Evolutionary conservation across 1,140 invertebrate species (phyloP), one percentile per base, ranked within the genome.

Genomic region (Drosophila pseudoobscura): DNA sequence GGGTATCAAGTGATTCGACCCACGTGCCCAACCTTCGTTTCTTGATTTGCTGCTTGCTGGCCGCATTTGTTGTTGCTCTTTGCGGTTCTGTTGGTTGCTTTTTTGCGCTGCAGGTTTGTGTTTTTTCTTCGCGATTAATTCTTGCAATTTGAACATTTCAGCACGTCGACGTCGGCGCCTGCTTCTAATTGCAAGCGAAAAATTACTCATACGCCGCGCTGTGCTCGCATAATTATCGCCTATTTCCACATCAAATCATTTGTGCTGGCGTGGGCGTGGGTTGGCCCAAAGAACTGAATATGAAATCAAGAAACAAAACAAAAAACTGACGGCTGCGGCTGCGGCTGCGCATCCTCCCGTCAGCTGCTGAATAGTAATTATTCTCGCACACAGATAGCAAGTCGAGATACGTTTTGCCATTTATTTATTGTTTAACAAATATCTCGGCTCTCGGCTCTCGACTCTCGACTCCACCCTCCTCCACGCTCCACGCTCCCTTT

Each of bases 151-250:
- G 64, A 77, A 73, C 80, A 82, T 74, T 85, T 87, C 82, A 87
- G 75, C 80, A 83, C 80, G 77, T 78, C 64, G 65, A 69, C 39
- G 71, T 78, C 76, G 74, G 82, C 80, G 83, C 78, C 84, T 74
- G 56, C 47, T 70, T 87, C 80, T 85, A 84, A 84, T 87, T 82
- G 83, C 78, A 62, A 77, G 71, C 74, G 59, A 60, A 88, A 39
- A 84, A 88, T 88, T 88, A 89, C 83, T 88, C 83, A 88, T 88
- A 88, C 83, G 83, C 75, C 75, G 70, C 59, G 78, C 87, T 85
- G 61, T 80, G 80, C 76, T 85, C 82, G 76, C 83, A 82, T 87
- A 87, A 87, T 87, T 82, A 87, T 80, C 70, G 62, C 71, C 79
- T 73, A 65, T 53, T 82, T 54, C 57, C 74, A 74, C 63, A 70